Conservation (phyloP, 2,113 vertebrate species). For the Recurvirostra avosetta region DNA sequence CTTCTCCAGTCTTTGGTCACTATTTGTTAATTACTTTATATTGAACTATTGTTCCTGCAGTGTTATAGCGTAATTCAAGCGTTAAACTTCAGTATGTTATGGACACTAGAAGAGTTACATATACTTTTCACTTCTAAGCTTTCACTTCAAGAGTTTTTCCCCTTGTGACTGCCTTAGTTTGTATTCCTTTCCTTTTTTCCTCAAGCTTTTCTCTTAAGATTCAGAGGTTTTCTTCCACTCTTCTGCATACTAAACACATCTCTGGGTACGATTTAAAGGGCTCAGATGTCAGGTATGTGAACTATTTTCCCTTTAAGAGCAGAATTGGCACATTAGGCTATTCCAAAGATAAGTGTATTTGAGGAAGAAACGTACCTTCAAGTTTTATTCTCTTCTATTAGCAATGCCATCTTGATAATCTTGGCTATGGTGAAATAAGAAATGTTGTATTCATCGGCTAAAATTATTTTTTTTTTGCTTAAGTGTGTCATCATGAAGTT, state of each 20-base stretch:
- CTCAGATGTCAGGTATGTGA: conserved; percentile 13
- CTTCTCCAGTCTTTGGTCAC: neutral
- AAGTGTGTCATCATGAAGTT: neutral
- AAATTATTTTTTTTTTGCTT: neutral
- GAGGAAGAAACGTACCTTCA: neutral
- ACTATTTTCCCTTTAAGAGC: neutral
- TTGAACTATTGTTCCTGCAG: neutral
- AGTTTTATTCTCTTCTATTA: neutral
- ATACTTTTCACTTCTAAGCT: neutral
- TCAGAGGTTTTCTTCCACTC: neutral
- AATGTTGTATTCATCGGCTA: neutral
- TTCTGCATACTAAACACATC: neutral
- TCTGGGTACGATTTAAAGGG: neutral
- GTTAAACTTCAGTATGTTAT: neutral
- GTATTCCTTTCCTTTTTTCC: neutral
- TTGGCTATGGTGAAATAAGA: neutral
- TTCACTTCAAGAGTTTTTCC: neutral
- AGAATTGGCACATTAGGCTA: neutral
- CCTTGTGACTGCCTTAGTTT: neutral
- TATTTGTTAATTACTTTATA: neutral
- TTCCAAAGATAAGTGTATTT: neutral
- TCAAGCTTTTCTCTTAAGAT: conserved; percentile 2
- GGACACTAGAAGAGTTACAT: neutral
- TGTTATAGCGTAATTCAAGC: neutral
- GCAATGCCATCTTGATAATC: neutral